Conservation (phyloP, 2,797 vertebrate species). For the Peromyscus eremicus region DNA sequence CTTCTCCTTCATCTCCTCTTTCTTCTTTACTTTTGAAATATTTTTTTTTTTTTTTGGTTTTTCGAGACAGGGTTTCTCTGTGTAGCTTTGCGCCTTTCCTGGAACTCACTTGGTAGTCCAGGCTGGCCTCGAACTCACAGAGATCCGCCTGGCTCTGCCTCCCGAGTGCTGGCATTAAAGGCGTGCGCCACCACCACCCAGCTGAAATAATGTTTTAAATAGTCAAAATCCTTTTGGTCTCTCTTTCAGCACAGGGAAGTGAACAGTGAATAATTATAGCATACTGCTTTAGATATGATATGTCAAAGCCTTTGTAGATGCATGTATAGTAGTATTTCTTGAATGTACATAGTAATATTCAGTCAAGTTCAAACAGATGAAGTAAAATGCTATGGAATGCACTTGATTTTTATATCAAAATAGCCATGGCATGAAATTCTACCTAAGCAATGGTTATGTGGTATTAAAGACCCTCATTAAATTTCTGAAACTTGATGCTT, state of each 20-base stretch:
- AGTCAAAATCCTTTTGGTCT: neutral
- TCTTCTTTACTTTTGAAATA: conserved; percentile 1
- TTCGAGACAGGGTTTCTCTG: no score
- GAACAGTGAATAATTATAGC: neutral
- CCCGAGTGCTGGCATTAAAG: no score
- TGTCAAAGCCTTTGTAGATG: neutral
- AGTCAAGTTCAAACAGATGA: conserved; percentile 9
- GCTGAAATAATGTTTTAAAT: conserved; percentile 42
- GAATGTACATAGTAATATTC: neutral
- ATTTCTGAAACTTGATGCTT: conserved; percentile 29
- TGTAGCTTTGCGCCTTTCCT: no score
- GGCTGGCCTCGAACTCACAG: no score
- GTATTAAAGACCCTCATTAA: conserved; percentile 35
- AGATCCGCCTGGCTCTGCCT: no score
- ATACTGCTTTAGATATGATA: neutral
- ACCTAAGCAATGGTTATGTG: neutral
- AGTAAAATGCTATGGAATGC: neutral
- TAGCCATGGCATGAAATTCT: neutral
- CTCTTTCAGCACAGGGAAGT: neutral
- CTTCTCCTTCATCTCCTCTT: neutral
- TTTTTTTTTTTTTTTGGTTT: no score
- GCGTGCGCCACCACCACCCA: no score
- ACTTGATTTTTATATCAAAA: neutral
- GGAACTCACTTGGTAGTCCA: no score
- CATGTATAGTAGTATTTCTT: neutral